phyloP scores from a whole-genome alignment of 64 coral and sea anemone species.

The Acropora yongei region DNA sequence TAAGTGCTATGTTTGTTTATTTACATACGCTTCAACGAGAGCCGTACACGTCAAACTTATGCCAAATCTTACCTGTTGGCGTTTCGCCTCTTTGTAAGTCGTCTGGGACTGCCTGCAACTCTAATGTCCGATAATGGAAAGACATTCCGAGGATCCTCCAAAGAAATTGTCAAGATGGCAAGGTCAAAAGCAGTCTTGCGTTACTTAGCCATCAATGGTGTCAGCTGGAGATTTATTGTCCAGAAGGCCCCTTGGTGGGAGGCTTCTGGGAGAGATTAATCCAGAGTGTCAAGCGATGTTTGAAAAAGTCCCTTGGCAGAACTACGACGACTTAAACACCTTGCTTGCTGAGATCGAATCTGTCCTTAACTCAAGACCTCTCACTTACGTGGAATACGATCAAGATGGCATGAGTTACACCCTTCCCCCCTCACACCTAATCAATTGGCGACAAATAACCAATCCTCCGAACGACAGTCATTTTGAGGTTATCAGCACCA shows the following conservation, averaged over 20 bases:
- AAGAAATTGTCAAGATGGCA: slow-evolving; percentile 26
- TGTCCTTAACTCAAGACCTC: too few relatives aligned
- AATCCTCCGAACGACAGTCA: slow-evolving; percentile 49
- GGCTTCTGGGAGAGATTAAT: too few relatives aligned
- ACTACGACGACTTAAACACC: too few relatives aligned
- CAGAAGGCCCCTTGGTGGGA: too few relatives aligned
- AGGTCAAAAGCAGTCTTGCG: neutral
- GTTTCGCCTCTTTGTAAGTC: neutral
- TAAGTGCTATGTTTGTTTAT: neutral
- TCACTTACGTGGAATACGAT: neutral
- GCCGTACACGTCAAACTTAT: neutral
- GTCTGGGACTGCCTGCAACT: slow-evolving; percentile 9
- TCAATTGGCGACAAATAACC: slow-evolving; percentile 48
- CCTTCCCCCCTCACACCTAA: slow-evolving; percentile 15
- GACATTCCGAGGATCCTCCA: slow-evolving; percentile 1
- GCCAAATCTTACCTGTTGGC: neutral
- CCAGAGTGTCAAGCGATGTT: too few relatives aligned
- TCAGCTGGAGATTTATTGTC: too few relatives aligned
- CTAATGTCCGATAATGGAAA: neutral
- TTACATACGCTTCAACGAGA: too few relatives aligned
- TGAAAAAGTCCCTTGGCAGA: too few relatives aligned
- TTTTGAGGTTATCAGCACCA: slow-evolving; percentile 50
- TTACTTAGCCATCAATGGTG: slow-evolving; percentile 14
- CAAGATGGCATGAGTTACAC: slow-evolving; percentile 1
- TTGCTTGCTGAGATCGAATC: too few relatives aligned